A percentile compares a stretch with the other conserved stretches of the same genome.
Conservation (phyloP, 2,113 vertebrate genomes). For the Oxygymnocypris stewartii region DNA sequence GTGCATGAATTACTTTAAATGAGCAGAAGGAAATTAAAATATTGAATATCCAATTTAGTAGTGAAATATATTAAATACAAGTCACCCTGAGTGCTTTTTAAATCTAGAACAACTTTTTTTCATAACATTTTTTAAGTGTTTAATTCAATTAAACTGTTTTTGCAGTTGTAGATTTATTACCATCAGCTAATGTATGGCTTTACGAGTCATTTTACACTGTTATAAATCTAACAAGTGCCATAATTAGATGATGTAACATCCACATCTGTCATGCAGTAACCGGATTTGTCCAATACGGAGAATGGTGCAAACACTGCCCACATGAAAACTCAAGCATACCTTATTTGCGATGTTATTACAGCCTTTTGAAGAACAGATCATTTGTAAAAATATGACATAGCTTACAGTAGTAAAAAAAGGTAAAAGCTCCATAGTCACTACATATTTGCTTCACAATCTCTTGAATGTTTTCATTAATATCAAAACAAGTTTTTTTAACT, state of each 20-base stretch:
- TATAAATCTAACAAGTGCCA: conserved; percentile 1
- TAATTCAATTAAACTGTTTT: neutral
- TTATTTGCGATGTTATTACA: neutral
- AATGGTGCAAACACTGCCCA: neutral
- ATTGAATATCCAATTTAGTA: neutral
- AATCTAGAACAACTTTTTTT: neutral
- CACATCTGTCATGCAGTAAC: neutral
- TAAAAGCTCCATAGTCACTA: neutral
- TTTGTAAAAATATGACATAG: neutral
- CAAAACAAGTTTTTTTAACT: neutral
- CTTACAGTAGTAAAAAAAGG: neutral
- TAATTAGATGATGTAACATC: conserved; percentile 31
- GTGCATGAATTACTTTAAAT: neutral
- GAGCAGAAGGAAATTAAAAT: neutral
- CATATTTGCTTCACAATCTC: neutral
- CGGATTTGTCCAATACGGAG: neutral
- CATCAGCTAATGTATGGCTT: neutral
- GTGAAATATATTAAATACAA: neutral
- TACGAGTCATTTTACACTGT: neutral
- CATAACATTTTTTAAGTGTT: neutral
- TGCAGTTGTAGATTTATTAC: neutral
- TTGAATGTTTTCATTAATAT: neutral
- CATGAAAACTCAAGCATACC: neutral
- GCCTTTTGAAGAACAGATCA: neutral
- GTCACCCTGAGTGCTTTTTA: neutral